Percentiles rank a stretch among this genome's conserved stretches.
phyloP scores from a whole-genome alignment of 1,140 invertebrate species.

The Coenobita brevimanus region DNA sequence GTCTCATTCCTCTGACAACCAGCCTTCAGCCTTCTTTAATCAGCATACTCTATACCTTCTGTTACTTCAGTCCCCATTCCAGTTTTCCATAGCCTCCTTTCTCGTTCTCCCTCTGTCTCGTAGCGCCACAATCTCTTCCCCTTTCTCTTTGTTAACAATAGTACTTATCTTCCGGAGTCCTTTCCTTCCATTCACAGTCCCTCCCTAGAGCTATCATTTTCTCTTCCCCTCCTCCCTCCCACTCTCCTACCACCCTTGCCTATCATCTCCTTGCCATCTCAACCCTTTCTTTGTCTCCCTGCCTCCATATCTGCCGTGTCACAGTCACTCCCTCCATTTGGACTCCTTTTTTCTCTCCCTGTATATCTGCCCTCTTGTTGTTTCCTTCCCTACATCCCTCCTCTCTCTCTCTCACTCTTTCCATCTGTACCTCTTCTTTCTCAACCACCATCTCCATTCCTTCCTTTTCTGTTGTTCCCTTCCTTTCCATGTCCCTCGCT shows the following conservation, averaged over 20 bases:
- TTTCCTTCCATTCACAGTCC: neutral
- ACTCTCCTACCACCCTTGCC: neutral
- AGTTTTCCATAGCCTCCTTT: neutral
- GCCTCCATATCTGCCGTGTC: neutral
- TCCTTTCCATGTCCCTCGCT: too few species aligned
- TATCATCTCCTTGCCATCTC: neutral
- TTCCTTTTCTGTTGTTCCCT: neutral
- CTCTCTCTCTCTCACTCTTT: too few species aligned
- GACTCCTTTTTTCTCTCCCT: neutral
- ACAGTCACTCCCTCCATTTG: neutral
- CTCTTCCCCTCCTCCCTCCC: neutral
- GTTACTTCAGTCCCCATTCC: too few species aligned
- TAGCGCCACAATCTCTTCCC: neutral
- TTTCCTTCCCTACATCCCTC: too few species aligned
- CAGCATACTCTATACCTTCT: too few species aligned
- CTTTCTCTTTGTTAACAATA: neutral
- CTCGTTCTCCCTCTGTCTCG: neutral
- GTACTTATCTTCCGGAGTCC: neutral
- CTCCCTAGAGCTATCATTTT: neutral
- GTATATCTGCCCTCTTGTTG: neutral
- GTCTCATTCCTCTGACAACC: too few species aligned
- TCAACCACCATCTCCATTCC: slow-evolving; percentile 9
- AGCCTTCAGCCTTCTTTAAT: too few species aligned
- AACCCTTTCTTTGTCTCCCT: neutral
- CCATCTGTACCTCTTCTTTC: neutral